A percentile compares a stretch with the other conserved stretches of the same genome.
Evolutionary conservation across 2,797 vertebrate species (phyloP).

Genomic region (Ctenosaura bakeri): DNA sequence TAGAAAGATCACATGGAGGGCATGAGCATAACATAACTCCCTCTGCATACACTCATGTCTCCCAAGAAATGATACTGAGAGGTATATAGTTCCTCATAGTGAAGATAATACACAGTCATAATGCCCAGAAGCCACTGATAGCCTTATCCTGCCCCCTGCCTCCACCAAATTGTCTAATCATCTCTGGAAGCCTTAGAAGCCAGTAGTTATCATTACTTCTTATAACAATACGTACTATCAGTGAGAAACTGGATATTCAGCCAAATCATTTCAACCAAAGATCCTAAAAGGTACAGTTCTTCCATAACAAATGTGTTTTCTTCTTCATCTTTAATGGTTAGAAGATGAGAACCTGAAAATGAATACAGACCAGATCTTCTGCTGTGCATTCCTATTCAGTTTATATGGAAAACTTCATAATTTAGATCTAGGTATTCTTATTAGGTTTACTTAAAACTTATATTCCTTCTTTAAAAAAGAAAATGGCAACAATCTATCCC

Average conservation of each 20-base stretch:
- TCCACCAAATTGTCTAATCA: neutral
- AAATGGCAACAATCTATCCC: neutral
- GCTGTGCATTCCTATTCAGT: conserved; percentile 39
- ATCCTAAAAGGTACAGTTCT: conserved; percentile 83
- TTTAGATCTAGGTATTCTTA: neutral
- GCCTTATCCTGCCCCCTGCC: neutral
- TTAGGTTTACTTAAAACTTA: neutral
- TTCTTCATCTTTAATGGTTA: conserved; percentile 87
- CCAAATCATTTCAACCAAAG: conserved; percentile 87
- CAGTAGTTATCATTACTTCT: neutral
- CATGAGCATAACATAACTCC: neutral
- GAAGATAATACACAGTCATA: neutral
- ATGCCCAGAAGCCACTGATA: neutral
- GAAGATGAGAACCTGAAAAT: conserved; percentile 87
- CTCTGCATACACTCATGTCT: neutral
- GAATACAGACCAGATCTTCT: conserved; percentile 56
- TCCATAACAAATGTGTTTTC: conserved; percentile 91
- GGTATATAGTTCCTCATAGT: too few species aligned
- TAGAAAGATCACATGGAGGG: neutral
- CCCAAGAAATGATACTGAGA: neutral
- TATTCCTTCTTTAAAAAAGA: neutral
- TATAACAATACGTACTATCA: conserved; percentile 83
- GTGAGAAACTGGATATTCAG: conserved; percentile 86
- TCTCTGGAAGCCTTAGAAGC: too few species aligned
- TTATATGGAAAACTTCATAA: conserved; percentile 8